These are phyloP conservation scores for Protonemura montana DNA, from an alignment of 2,888 invertebrate species.

Conservation along the genomic window DNA sequence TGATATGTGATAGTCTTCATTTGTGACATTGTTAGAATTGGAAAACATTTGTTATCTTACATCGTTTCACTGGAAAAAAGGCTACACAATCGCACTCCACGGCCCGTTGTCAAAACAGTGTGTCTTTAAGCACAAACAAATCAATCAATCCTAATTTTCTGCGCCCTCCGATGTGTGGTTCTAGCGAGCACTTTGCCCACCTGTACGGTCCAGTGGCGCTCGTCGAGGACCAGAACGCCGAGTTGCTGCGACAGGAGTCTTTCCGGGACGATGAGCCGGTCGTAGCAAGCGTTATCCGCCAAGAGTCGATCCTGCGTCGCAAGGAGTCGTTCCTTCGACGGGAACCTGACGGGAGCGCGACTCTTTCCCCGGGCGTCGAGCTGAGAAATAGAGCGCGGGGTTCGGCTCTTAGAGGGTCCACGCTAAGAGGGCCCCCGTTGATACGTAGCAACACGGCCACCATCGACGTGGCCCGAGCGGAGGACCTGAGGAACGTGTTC, in stretches of 20 bases:
- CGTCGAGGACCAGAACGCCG: constrained; percentile 49
- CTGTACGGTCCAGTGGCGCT: constrained; percentile 52
- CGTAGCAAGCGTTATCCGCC: background rate
- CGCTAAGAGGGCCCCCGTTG: constrained; percentile 21
- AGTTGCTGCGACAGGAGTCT: background rate
- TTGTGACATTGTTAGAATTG: no score
- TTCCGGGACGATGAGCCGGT: background rate
- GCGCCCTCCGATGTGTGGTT: background rate
- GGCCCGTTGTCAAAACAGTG: background rate
- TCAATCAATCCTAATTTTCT: background rate
- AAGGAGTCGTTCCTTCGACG: background rate
- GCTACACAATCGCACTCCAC: no score
- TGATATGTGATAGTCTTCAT: no score
- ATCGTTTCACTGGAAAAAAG: no score
- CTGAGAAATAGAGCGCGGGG: constrained; percentile 42
- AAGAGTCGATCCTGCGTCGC: background rate
- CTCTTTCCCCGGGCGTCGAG: constrained; percentile 49
- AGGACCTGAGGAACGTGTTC: constrained; percentile 48
- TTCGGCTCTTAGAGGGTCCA: no score
- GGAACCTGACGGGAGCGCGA: constrained; percentile 31
- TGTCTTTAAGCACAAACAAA: background rate
- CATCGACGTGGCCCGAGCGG: constrained; percentile 21
- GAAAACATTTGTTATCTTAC: no score
- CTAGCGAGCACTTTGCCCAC: constrained; percentile 51
- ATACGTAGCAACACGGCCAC: background rate